These are phyloP conservation scores for Drosophila nigrodunni DNA, from an alignment of 1,140 invertebrate species.

Conservation along the genomic window DNA sequence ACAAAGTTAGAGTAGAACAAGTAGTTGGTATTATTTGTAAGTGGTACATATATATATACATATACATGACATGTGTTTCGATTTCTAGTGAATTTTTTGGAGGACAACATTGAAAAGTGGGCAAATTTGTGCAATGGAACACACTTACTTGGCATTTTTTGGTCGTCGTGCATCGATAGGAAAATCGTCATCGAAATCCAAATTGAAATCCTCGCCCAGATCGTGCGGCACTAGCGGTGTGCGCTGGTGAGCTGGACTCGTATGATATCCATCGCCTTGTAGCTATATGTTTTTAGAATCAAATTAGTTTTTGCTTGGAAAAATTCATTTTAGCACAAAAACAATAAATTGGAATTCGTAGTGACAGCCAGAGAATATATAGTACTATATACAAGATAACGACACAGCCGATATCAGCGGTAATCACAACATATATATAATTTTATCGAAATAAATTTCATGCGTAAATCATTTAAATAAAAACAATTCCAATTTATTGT, in stretches of 20 bases:
- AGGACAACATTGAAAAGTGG: background rate
- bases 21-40: constrained; percentile 7
- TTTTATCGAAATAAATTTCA: constrained; percentile 19
- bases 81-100: background rate
- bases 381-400: constrained; percentile 13
- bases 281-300: constrained; percentile 85
- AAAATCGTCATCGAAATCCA: constrained; percentile 85
- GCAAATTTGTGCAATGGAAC: constrained; percentile 49
- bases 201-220: constrained; percentile 85
- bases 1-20: background rate
- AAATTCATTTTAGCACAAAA: constrained; percentile 37
- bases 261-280: constrained; percentile 93
- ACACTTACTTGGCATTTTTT: constrained; percentile 95
- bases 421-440: constrained; percentile 19
- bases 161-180: constrained; percentile 85
- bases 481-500: constrained; percentile 79
- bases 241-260: constrained; percentile 90
- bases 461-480: constrained; percentile 22
- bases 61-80: background rate
- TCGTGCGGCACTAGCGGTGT: constrained; percentile 88
- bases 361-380: constrained; percentile 19
- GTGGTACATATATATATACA: background rate
- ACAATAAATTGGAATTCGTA: constrained; percentile 81
- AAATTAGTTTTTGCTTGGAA: constrained; percentile 1
- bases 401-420: background rate